A percentile compares a stretch with the other conserved stretches of the same genome.
Evolutionary conservation across 2,113 vertebrate genomes (phyloP).

Genomic region (Nansenia antarctica): DNA sequence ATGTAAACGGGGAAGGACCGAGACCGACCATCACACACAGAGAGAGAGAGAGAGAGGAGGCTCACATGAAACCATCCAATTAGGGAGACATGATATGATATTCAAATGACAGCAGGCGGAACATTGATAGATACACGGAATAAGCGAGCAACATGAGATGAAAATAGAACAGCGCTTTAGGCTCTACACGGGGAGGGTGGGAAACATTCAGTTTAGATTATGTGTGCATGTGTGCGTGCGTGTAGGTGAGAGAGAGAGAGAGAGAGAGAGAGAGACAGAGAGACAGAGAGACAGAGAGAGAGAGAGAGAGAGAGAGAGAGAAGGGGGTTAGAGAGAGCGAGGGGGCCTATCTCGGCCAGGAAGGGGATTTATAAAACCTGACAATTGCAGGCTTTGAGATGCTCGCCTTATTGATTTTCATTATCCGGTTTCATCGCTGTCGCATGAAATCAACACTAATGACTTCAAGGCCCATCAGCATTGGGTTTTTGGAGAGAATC

Average conservation of each 20-base stretch:
- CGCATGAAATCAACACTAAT: slow-evolving; percentile 61
- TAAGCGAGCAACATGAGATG: no score
- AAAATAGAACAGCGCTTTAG: no score
- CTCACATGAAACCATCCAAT: no score
- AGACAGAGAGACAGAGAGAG: background rate
- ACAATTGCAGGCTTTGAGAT: slow-evolving; percentile 52
- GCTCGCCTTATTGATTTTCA: slow-evolving; percentile 63
- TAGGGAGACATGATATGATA: no score
- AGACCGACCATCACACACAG: background rate
- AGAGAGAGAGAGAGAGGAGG: background rate
- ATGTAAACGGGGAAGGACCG: no score
- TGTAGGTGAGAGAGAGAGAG: background rate
- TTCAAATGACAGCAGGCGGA: no score
- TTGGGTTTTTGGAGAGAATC: slow-evolving; percentile 17
- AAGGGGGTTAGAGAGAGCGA: background rate
- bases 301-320: background rate
- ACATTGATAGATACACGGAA: no score
- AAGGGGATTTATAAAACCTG: slow-evolving; percentile 56
- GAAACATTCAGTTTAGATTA: no score
- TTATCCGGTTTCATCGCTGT: slow-evolving; percentile 62
- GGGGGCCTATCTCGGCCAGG: background rate
- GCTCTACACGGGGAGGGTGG: no score
- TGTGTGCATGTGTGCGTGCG: background rate
- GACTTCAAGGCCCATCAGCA: slow-evolving; percentile 56
- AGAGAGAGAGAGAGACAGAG: background rate